Evolutionary conservation across 2,113 vertebrate species (phyloP).

Genomic region (Lasiurus borealis): DNA sequence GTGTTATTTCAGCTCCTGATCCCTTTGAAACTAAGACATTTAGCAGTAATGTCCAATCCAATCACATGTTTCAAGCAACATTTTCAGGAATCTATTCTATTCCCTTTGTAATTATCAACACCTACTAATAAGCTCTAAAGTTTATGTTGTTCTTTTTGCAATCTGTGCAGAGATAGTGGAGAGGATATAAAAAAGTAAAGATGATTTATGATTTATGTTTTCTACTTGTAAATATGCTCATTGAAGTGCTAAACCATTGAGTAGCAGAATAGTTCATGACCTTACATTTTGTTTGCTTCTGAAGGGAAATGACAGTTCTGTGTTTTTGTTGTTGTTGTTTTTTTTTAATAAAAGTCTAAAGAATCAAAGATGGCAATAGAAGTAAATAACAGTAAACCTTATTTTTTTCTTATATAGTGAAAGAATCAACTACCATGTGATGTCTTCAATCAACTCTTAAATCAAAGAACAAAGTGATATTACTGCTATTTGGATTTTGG

Average conservation of each 20-base stretch:
- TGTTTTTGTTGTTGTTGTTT: neutral
- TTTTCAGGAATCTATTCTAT: neutral
- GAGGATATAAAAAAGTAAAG: neutral
- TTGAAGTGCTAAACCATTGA: neutral
- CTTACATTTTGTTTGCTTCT: neutral
- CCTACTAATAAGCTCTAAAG: neutral
- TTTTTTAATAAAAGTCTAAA: neutral
- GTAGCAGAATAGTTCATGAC: neutral
- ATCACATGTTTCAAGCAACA: slow-evolving; percentile 33
- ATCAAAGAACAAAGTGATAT: neutral
- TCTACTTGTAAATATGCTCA: neutral
- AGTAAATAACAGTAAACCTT: slow-evolving; percentile 41
- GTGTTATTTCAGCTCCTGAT: neutral
- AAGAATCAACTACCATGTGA: neutral
- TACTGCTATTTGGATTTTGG: neutral
- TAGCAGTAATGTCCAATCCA: neutral
- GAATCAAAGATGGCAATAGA: neutral
- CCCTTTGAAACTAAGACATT: neutral
- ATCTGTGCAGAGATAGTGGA: neutral
- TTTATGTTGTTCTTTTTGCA: slow-evolving; percentile 23
- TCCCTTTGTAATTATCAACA: neutral
- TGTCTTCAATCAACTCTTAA: slow-evolving; percentile 20
- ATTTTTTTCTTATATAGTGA: neutral
- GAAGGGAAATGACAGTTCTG: slow-evolving; percentile 8
- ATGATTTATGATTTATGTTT: slow-evolving; percentile 4